Base-by-base conservation (phyloP, 2,888 invertebrate genomes). In the Leptinotarsa tumamoca region DNA sequence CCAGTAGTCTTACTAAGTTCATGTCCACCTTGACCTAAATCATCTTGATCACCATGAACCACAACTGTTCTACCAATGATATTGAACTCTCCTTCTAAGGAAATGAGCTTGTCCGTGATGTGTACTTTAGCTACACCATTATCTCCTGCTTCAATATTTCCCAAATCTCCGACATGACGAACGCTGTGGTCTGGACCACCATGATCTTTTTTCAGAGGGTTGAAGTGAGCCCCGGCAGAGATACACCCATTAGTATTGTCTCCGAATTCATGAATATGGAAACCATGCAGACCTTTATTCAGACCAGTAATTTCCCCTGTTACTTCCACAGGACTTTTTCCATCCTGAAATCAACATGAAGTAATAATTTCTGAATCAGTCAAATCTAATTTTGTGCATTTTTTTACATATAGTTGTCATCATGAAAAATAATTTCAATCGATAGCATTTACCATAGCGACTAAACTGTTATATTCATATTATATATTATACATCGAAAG, bases 231-330 rank as follows among this genome's bases (percentile, higher is more conserved):
- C 0, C 98, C 98, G 52, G 98, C 97, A 56, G 96, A 97, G n/a
- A 94, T 95, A 89, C 98, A 98, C 1, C 96, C 96, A 87, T 98
- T 97, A 49, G 97, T 97, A 86, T 95, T 96, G 89, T 98, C 98
- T 0, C 98, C 98, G 86, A 97, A 98, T 90, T 98, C 96, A 87
- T 98, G 98, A 77, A 98, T 93, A 87, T 98, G 98, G 90, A 98
- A 97, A 27, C 97, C 97, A 86, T 97, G 96, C 3, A 89, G 87
- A 77, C 98, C 98, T 87, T 93, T 90, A 21, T 90, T 87, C 51
- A 98, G 90, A 2, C 98, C 97, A 50, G 88, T 90, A 14, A 98
- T 91, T 88, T 95, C 93, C 10, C 98, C 98, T 51, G 92, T 92
- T n/a, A 98, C 91, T 74, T 91, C 91, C 1, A 95, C 95, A 2